phyloP scores from a whole-genome alignment of 2,888 invertebrate species.

The Clusia tigrina region DNA sequence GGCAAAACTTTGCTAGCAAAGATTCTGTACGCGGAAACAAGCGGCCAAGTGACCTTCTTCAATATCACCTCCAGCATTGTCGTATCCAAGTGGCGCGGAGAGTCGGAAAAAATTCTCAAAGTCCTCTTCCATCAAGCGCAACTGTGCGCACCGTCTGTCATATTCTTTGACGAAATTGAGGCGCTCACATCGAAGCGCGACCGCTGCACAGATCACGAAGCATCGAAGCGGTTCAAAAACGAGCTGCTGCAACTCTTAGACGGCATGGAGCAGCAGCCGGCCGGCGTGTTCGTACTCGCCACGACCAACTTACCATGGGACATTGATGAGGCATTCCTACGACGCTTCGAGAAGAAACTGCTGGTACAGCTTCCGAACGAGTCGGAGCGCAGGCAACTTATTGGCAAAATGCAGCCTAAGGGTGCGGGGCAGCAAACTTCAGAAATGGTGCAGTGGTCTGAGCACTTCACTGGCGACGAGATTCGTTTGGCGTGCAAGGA shows the following conservation, averaged over 20 bases:
- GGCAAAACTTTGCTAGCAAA: conserved; percentile 92
- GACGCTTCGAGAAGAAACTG: conserved; percentile 88
- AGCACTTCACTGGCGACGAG: conserved; percentile 88
- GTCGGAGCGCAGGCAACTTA: conserved; percentile 73
- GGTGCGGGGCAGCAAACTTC: conserved; percentile 48
- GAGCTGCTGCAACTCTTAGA: conserved; percentile 89
- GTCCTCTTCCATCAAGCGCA: conserved; percentile 88
- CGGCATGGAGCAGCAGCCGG: conserved; percentile 72
- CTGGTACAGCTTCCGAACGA: conserved; percentile 79
- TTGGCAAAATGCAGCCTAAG: conserved; percentile 69
- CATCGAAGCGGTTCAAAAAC: conserved; percentile 85
- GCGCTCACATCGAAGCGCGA: conserved; percentile 77
- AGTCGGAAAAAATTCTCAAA: conserved; percentile 91
- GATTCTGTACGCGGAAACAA: conserved; percentile 83
- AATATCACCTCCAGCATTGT: conserved; percentile 89
- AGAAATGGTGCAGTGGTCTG: conserved; percentile 69
- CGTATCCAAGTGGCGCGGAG: conserved; percentile 96
- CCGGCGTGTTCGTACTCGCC: conserved; percentile 77
- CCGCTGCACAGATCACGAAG: conserved; percentile 80
- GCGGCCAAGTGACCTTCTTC: conserved; percentile 79
- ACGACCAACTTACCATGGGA: conserved; percentile 95
- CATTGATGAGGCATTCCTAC: conserved; percentile 85
- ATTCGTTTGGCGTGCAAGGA: conserved; percentile 88
- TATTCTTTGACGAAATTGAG: conserved; percentile 94
- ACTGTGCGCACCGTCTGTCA: conserved; percentile 85